Percentiles rank a stretch among this genome's conserved stretches.
Conservation (phyloP, 2,888 invertebrate species). For the Euphydryas editha region DNA sequence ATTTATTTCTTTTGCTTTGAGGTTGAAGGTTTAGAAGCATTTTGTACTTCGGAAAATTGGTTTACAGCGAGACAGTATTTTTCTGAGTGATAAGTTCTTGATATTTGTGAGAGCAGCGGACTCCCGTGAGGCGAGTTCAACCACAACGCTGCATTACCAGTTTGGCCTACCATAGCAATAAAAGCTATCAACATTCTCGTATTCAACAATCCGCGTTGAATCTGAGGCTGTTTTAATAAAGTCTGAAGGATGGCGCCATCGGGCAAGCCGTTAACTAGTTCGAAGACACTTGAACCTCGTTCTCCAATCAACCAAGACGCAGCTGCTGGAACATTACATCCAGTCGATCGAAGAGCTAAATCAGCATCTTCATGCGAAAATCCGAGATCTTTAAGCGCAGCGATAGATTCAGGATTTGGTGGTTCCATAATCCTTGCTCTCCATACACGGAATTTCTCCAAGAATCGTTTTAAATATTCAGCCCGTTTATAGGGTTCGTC, state of each 20-base stretch:
- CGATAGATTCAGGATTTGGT: conserved; percentile 62
- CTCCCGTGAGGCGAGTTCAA: conserved; percentile 76
- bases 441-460: conserved; percentile 74
- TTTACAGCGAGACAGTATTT: conserved; percentile 78
- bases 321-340: conserved; percentile 74
- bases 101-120: conserved; percentile 74
- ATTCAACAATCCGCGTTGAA: conserved; percentile 72
- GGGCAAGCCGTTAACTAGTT: conserved; percentile 70
- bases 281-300: conserved; percentile 73
- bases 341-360: conserved; percentile 64
- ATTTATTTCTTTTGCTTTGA: conserved; percentile 59
- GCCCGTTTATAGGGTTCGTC: conserved; percentile 61
- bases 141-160: conserved; percentile 74
- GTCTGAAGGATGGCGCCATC: conserved; percentile 70
- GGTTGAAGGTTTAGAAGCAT: conserved; percentile 60
- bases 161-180: conserved; percentile 76
- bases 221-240: conserved; percentile 72
- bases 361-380: conserved; percentile 66
- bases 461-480: conserved; percentile 66
- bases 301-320: conserved; percentile 76
- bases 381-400: conserved; percentile 66
- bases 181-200: conserved; percentile 77
- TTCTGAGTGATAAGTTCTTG: conserved; percentile 77
- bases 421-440: conserved; percentile 62
- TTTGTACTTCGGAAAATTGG: conserved; percentile 68